Percentiles rank a stretch among this genome's conserved stretches.
phyloP scores from a whole-genome alignment of 2,888 invertebrate species.

The Drosophila niveifrons region DNA sequence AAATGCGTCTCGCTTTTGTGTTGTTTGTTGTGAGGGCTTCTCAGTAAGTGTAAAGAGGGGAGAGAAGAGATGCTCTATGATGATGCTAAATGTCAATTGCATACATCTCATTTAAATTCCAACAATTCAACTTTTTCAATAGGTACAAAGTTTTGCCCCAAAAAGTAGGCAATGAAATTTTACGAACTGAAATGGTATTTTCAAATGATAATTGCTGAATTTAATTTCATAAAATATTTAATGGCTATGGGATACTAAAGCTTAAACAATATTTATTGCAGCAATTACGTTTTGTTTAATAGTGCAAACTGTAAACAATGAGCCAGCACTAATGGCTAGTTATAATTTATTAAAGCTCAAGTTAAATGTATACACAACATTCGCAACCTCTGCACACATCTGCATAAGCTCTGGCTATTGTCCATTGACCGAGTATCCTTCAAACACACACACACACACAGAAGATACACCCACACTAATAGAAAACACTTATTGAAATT shows the following conservation, averaged over 20 bases:
- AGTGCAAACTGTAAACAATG: conserved; percentile 4
- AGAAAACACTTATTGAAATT: conserved; percentile 69
- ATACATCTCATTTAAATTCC: conserved; percentile 1
- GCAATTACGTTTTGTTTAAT: not conserved
- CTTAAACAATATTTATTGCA: not conserved
- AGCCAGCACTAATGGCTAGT: conserved; percentile 7
- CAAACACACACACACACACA: conserved; percentile 13
- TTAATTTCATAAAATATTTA: not conserved
- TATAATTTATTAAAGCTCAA: conserved; percentile 48
- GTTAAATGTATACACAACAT: conserved; percentile 42
- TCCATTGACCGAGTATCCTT: conserved; percentile 29
- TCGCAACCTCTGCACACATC: conserved; percentile 2
- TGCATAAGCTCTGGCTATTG: conserved; percentile 3
- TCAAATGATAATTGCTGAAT: not conserved
- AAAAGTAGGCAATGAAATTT: conserved; percentile 26
- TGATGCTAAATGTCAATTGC: conserved; percentile 18
- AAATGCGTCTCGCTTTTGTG: conserved; percentile 22
- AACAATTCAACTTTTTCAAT: conserved; percentile 1
- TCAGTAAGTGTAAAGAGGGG: not conserved
- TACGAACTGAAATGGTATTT: not conserved
- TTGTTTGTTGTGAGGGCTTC: conserved; percentile 21
- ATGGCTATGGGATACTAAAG: not conserved
- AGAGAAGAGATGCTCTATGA: not conserved
- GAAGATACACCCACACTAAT: conserved; percentile 11
- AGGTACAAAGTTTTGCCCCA: not conserved